phyloP scores from a whole-genome alignment of 2,888 invertebrate genomes.

The Nomada ferruginata region DNA sequence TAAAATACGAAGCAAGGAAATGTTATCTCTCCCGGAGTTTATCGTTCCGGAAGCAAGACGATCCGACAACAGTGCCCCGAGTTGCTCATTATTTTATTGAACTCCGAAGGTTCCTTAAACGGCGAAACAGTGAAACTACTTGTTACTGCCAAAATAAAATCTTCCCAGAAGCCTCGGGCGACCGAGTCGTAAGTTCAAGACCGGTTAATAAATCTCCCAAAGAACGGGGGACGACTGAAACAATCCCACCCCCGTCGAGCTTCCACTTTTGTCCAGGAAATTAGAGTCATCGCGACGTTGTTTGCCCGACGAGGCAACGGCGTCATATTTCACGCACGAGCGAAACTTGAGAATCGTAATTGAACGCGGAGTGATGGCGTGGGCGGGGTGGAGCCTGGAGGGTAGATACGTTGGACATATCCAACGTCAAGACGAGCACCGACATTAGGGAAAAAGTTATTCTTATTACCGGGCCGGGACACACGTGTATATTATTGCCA shows the following conservation, averaged over 20 bases:
- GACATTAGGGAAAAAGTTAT: slow-evolving; percentile 67
- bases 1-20: too few relatives aligned
- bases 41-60: too few relatives aligned
- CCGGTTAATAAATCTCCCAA: slow-evolving; percentile 26
- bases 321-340: slow-evolving; percentile 60
- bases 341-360: slow-evolving; percentile 65
- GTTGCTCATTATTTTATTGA: too few relatives aligned
- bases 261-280: slow-evolving; percentile 45
- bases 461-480: slow-evolving; percentile 72
- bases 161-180: background rate
- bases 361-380: slow-evolving; percentile 36
- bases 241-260: slow-evolving; percentile 2
- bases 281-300: slow-evolving; percentile 53
- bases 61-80: too few relatives aligned
- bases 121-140: background rate
- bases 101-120: too few relatives aligned
- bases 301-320: slow-evolving; percentile 38
- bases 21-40: too few relatives aligned
- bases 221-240: slow-evolving; percentile 6
- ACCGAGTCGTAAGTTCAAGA: background rate
- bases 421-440: slow-evolving; percentile 49
- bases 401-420: slow-evolving; percentile 53
- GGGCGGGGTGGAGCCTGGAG: background rate
- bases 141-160: background rate
- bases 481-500: slow-evolving; percentile 79